A percentile compares a stretch with the other conserved stretches of the same genome.
Evolutionary conservation across 2,113 vertebrate genomes (phyloP).

Genomic region (Platichthys flesus): DNA sequence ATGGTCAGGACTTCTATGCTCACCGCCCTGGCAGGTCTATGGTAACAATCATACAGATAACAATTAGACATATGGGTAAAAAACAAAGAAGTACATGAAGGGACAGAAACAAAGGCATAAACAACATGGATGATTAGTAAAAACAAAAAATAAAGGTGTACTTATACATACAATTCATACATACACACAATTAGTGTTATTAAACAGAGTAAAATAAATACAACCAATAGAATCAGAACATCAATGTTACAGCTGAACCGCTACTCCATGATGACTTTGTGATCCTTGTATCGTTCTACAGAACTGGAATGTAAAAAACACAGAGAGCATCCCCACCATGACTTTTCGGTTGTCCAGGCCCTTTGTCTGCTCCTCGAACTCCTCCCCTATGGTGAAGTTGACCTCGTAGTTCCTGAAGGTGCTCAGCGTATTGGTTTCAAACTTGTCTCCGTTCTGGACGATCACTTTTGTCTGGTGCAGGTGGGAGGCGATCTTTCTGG

Average conservation of each 20-base stretch:
- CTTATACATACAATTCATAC: too few relatives aligned
- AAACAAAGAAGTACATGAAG: too few relatives aligned
- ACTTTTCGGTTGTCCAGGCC: conserved; percentile 89
- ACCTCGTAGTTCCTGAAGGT: conserved; percentile 94
- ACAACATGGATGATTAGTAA: too few relatives aligned
- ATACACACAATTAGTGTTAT: too few relatives aligned
- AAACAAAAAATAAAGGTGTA: too few relatives aligned
- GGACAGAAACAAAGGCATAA: too few relatives aligned
- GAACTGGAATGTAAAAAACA: neutral
- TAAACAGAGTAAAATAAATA: too few relatives aligned
- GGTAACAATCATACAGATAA: too few relatives aligned
- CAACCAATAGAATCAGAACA: too few relatives aligned
- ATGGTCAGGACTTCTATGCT: neutral
- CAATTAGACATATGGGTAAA: too few relatives aligned
- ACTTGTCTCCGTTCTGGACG: conserved; percentile 89
- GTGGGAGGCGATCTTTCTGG: conserved; percentile 90
- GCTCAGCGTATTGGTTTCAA: conserved; percentile 93
- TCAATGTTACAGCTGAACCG: too few relatives aligned
- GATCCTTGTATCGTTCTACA: neutral
- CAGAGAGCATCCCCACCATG: conserved; percentile 78
- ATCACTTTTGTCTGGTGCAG: conserved; percentile 93
- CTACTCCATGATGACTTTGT: neutral
- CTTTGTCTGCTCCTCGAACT: conserved; percentile 94
- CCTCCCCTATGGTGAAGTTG: conserved; percentile 89
- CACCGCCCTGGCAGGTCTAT: too few relatives aligned